Evolutionary conservation across 2,113 vertebrate genomes (phyloP), one percentile per base, ranked within the genome.

Genomic region (Nestor notabilis): DNA sequence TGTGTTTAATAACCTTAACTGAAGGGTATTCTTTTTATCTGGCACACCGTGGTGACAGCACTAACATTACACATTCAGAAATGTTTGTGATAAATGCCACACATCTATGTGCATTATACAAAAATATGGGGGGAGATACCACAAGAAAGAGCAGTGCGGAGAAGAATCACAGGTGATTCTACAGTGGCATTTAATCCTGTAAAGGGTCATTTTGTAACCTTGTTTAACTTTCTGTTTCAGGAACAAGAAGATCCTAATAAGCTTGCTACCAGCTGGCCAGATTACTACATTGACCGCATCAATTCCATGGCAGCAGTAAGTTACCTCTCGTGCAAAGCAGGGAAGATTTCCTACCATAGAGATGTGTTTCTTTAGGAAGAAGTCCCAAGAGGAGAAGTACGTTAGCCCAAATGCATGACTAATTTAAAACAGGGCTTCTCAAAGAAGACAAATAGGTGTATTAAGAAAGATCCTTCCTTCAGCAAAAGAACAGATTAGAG

Each of bases 211-310:
- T 64, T 52, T 47, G 17, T 96, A 95, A 96, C 7, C n/a, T 66
- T 85, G 25, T 70, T 92, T 86, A 87, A 89, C 70, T 95, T 92
- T 95, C 33, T 85, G 8, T 98, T 98, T 93, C 97, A 99, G 99
- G 99, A 99, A 85, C 99, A 99, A 97, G 99, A 99, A 96, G 99
- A 99, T 95, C 99, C 99, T 94, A 99, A 99, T 97, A 99, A 99
- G 74, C 98, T 99, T 96, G 99, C 99, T 28, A 99, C 99, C 97
- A 99, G 99, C 98, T 99, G 99, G 99, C 99, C 99, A 0, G 99
- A 99, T 96, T 99, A 99, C 98, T 99, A 99, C 97, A 99, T 99
- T 5, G 99, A 99, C 95, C 99, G 99, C 70, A 99, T 99, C 97
- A 99, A 99, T 97, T 99, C 99, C 97, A 99, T 99, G 99, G 99